Evolutionary conservation across 2,888 invertebrate species (phyloP), one percentile per base, ranked within the genome.

Genomic region (Timema podura): DNA sequence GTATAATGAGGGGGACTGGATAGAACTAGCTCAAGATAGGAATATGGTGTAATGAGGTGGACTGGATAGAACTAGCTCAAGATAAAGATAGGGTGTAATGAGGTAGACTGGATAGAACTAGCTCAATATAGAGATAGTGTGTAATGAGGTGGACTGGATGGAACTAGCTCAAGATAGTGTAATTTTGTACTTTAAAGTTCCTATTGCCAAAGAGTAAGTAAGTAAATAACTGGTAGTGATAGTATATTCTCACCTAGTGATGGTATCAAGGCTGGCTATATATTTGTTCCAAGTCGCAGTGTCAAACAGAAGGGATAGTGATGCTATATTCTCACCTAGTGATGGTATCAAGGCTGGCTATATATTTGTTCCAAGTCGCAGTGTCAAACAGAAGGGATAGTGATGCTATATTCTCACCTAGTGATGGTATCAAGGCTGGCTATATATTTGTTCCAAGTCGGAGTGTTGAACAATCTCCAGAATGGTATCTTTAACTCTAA

Each of bases 401-500:
- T 30, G 30, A 30, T 30, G 30, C 30, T 30, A 30, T 30, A 30
- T 30, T 3, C 30, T 30, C 30, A 90, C 90, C 86, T 86, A 73
- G 87, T 85, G 76, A 91, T 90, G 6, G 86, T 88, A 76, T 91
- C 90, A 73, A 91, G 81, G 0, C 90, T 88, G 2, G 83, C 81
- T 0, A 89, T 86, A 75, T 89, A 90, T 79, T 82, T 80, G 61
- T 80, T 83, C 80, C 89, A 89, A 76, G 86, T 86, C 0, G 86
- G 82, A 0, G 89, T 89, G 6, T 84, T 85, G 77, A 88, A 87
- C 5, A 89, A 75, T 76, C 86, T 84, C 90, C 90, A 90, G 82
- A 89, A 87, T 0, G 89, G 89, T 6, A 88, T 84, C 72, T 86
- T 84, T 13, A 90, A 79, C 76, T 90, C 90, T 69, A 89, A 78